phyloP scores from a whole-genome alignment of 2,797 vertebrate species.

The Prionace glauca region DNA sequence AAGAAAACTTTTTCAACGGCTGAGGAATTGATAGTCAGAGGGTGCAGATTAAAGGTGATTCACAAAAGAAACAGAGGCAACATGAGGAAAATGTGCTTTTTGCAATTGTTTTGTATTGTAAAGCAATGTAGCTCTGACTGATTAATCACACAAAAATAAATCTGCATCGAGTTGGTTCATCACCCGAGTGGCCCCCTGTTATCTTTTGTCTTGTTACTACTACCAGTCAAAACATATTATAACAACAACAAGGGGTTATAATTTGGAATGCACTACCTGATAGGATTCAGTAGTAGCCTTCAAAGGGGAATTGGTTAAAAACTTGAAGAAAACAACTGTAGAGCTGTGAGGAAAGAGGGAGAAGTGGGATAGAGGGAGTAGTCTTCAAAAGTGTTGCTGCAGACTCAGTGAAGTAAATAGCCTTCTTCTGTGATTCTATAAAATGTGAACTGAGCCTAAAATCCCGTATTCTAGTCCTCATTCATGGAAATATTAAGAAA shows the following conservation, averaged over 20 bases:
- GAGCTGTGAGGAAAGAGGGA: not conserved
- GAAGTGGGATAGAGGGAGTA: not conserved
- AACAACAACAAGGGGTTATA: not conserved
- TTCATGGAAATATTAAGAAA: too few species aligned
- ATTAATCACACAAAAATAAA: too few species aligned
- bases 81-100: too few species aligned
- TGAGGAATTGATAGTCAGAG: not conserved
- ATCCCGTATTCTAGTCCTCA: too few species aligned
- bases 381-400: not conserved
- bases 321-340: not conserved
- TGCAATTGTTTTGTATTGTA: too few species aligned
- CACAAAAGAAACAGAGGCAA: not conserved
- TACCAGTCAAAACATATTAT: too few species aligned
- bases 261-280: not conserved
- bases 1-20: not conserved
- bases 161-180: too few species aligned
- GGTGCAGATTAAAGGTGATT: not conserved
- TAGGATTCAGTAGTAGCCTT: not conserved
- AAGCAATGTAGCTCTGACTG: too few species aligned
- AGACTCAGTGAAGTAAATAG: not conserved
- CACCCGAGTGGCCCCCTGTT: too few species aligned
- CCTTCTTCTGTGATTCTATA: not conserved
- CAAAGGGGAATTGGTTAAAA: not conserved
- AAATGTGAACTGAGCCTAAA: too few species aligned
- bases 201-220: too few species aligned